Base-by-base conservation (phyloP, 2,888 invertebrate species). In the Stenotaenia linearis region DNA sequence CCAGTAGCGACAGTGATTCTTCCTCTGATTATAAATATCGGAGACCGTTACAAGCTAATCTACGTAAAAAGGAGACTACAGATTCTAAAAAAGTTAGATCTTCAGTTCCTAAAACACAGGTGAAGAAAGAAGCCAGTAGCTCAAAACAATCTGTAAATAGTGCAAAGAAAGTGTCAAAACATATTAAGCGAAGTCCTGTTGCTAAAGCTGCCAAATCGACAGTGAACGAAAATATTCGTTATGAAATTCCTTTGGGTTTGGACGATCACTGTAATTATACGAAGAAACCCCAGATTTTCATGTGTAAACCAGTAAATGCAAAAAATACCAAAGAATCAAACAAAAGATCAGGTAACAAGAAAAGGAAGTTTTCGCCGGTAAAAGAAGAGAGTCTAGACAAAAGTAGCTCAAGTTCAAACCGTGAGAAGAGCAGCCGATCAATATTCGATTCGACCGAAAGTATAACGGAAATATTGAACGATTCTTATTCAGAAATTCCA, bases 181-280 rank as follows among this genome's bases (percentile, higher is more conserved):
- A 3, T 0, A 18, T 50, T 3, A 50, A 50, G 18, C n/a, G 0
- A 50, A 50, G 50, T 50, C 50, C 50, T 18, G 50, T 50, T 50
- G 50, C 69, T 28, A 69, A 25, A 25, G 3, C 10, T 10, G 3
- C 28, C 2, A 69, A 69, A 69, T 5, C 69, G 5, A 28, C 69
- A 28, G 50, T 50, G 50, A 69, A 23, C 28, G 69, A 69, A 69
- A 69, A 69, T n/a, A 69, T 69, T 69, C 69, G 69, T 69, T 69
- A 69, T 12, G 69, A 69, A 69, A 69, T 69, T 28, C 69, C 69
- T 5, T 28, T 69, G 1, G 69, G 69, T 28, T 28, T 69, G 23
- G 69, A 69, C n/a, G 69, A 69, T 28, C 69, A 69, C 69, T 69
- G 69, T 69, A 69, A 69, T n/a, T 69, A 69, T n/a, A 69, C 69